A percentile compares a stretch with the other conserved stretches of the same genome.
phyloP scores from a whole-genome alignment of 2,797 vertebrate species.

The Knipowitschia caucasica region DNA sequence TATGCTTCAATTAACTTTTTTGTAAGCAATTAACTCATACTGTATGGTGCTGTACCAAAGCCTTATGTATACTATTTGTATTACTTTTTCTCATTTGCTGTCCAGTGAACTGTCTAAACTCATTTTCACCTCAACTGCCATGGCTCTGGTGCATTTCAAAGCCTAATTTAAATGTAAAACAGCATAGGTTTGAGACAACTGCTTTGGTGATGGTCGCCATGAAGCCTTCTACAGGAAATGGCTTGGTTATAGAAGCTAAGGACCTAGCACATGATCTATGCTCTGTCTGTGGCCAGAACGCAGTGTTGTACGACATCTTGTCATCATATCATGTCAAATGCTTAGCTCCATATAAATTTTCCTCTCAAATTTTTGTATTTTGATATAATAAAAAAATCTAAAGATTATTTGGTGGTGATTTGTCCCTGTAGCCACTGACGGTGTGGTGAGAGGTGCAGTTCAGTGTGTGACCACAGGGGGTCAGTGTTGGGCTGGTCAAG shows the following conservation, averaged over 20 bases:
- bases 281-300: constrained; percentile 71
- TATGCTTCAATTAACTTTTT: constrained; percentile 83
- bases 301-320: constrained; percentile 71
- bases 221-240: constrained; percentile 55
- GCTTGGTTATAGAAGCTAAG: constrained; percentile 58
- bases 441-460: constrained; percentile 47
- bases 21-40: constrained; percentile 79
- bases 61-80: constrained; percentile 82
- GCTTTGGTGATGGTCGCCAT: constrained; percentile 44
- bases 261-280: constrained; percentile 65
- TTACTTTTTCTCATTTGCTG: constrained; percentile 73
- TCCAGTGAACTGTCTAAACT: constrained; percentile 69
- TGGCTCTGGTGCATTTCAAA: constrained; percentile 58
- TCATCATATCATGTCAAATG: constrained; percentile 79
- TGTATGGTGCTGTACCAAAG: constrained; percentile 95
- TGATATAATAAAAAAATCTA: constrained; percentile 83
- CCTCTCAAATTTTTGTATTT: constrained; percentile 86
- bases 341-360: constrained; percentile 80
- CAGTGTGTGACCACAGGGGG: constrained; percentile 62
- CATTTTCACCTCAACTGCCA: constrained; percentile 72
- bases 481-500: constrained; percentile 54
- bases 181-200: constrained; percentile 56
- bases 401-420: constrained; percentile 47
- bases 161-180: constrained; percentile 48
- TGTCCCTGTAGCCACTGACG: no score